Evolutionary conservation across 1,140 invertebrate genomes (phyloP), one percentile per base, ranked within the genome.

Genomic region (Hylyphantes graminicola): DNA sequence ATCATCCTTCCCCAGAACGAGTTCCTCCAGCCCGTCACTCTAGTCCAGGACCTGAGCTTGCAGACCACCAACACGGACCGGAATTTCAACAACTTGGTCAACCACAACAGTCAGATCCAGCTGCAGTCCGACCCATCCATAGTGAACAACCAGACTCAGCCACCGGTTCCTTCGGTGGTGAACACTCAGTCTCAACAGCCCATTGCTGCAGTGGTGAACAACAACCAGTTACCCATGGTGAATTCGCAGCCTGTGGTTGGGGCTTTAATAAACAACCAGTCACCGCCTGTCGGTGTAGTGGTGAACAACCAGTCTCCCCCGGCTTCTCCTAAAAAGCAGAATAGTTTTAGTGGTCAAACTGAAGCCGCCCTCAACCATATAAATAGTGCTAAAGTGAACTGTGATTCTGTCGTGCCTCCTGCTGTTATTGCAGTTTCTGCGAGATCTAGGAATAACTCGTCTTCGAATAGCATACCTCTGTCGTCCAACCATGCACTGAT

Each of bases 1-100:
- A 83, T 83, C 50, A 83, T 83, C 51, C 21, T 83, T 12, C 80
- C 80, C 1, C 80, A 83, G 51, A 63, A 54, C 13, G 72, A 63
- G 11, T 65, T 65, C 19, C 50, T 74, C 21, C 80, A 83, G 57
- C 80, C 80, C 0, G 72, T 83, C 8, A 83, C 80, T 17, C 21
- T 83, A 17, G 68, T 83, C 21, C 80, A 83, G 70, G 80, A 83
- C 17, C 53, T 83, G 57, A 81, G 79, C 79, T 81, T 81, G 73
- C 79, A 81, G n/a, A 81, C 79, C 3, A 70, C 77, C 7, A n/a
- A 17, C 21, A 35, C 68, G 50, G 80, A 83, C 13, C 21, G 61
- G 61, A 83, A 83, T 63, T 83, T 64, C 51, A 83, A 83, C 51
- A 74, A 83, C 19, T 7, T 83, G 19, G 48, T 83, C 7, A 74